Percentiles rank a stretch among this genome's conserved stretches.
Evolutionary conservation across 2,888 invertebrate genomes (phyloP).

Genomic region (Sisyra terminalis): DNA sequence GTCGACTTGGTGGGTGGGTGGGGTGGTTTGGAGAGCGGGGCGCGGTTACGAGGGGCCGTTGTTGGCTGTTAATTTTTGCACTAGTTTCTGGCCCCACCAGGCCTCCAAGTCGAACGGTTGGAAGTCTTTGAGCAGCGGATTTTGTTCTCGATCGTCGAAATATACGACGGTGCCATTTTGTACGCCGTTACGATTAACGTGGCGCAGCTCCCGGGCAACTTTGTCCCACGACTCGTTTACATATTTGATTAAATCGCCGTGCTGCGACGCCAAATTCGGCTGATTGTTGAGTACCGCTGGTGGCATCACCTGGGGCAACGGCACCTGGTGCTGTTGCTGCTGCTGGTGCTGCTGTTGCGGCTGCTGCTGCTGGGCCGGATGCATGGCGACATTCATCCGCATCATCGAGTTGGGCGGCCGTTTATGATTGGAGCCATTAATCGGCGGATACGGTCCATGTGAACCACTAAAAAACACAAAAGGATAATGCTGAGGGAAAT

Average conservation of each 20-base stretch:
- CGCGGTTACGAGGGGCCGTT: slow-evolving; percentile 23
- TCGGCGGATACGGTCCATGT: slow-evolving; percentile 5
- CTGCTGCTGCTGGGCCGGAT: too few species aligned
- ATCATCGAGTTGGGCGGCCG: slow-evolving; percentile 2
- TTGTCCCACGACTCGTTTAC: slow-evolving; percentile 64
- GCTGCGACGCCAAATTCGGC: slow-evolving; percentile 28
- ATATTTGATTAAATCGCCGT: slow-evolving; percentile 65
- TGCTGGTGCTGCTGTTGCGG: slow-evolving; percentile 15
- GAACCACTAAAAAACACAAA: slow-evolving; percentile 2
- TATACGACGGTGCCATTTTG: slow-evolving; percentile 38
- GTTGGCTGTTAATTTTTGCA: slow-evolving; percentile 42
- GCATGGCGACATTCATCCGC: neutral
- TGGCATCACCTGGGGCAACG: slow-evolving; percentile 25
- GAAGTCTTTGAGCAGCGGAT: slow-evolving; percentile 44
- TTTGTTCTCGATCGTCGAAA: slow-evolving; percentile 43
- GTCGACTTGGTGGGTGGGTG: too few species aligned
- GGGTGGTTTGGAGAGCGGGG: too few species aligned
- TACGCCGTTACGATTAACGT: slow-evolving; percentile 20
- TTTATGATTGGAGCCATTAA: slow-evolving; percentile 7
- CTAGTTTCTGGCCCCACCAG: slow-evolving; percentile 54
- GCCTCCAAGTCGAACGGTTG: slow-evolving; percentile 64
- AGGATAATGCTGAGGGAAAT: neutral
- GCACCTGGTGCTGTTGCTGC: slow-evolving; percentile 31
- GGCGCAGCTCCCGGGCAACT: slow-evolving; percentile 26
- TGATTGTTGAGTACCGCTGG: neutral